Conservation (phyloP, 1,140 invertebrate species). For the Ceratosolen fusciceps region DNA sequence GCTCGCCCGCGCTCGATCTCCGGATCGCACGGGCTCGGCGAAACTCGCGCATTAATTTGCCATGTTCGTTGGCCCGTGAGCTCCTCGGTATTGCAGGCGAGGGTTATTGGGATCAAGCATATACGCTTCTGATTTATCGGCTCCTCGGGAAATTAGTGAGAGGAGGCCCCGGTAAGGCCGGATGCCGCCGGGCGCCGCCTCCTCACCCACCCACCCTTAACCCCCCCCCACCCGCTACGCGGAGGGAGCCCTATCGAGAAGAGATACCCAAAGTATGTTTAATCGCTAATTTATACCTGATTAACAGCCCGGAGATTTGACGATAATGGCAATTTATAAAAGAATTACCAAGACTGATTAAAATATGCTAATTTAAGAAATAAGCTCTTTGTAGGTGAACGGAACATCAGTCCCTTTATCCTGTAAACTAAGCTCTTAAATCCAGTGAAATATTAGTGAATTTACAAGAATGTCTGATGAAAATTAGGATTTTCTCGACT, state of each 20-base stretch:
- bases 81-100: slow-evolving; percentile 6
- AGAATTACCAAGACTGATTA: slow-evolving; percentile 5
- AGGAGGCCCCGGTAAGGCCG: neutral
- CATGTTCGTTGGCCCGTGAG: neutral
- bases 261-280: slow-evolving; percentile 7
- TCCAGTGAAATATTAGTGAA: neutral
- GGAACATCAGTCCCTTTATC: neutral
- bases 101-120: slow-evolving; percentile 18
- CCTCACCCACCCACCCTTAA: too few species aligned
- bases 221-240: too few species aligned
- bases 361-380: neutral
- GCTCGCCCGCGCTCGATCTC: neutral
- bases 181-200: neutral
- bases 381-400: neutral
- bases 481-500: too few species aligned
- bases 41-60: slow-evolving; percentile 33
- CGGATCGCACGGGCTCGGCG: neutral
- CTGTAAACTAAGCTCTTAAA: slow-evolving; percentile 6
- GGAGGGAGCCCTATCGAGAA: neutral
- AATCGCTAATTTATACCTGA: slow-evolving; percentile 36
- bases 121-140: slow-evolving; percentile 28
- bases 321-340: slow-evolving; percentile 35
- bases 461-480: neutral
- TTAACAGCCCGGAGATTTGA: neutral
- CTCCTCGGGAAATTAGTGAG: slow-evolving; percentile 22